phyloP scores from a whole-genome alignment of 1,140 invertebrate species.

The Drosophila kurseongensis region DNA sequence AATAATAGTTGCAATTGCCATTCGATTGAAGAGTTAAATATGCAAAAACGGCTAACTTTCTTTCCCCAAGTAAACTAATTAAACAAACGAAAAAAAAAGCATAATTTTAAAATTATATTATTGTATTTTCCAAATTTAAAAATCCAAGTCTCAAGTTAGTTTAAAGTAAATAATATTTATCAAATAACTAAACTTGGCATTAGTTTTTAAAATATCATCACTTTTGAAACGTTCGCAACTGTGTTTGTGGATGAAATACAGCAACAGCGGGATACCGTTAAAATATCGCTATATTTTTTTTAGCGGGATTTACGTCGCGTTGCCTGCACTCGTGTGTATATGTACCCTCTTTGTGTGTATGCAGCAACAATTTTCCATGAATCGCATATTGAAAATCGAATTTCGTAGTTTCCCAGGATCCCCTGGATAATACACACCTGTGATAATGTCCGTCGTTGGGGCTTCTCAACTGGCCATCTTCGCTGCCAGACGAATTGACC shows the following conservation, averaged over 20 bases:
- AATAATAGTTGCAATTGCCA: background rate
- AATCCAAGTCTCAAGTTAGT: no score
- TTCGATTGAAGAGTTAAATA: background rate
- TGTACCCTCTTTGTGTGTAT: constrained; percentile 59
- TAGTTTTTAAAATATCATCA: background rate
- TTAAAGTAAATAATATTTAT: no score
- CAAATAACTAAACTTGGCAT: background rate
- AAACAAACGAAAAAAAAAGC: no score
- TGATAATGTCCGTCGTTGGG: constrained; percentile 75
- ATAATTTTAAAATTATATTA: no score
- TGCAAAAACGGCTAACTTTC: no score
- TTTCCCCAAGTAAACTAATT: no score
- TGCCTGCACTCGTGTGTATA: constrained; percentile 28
- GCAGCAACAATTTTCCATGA: constrained; percentile 78
- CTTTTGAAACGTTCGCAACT: background rate
- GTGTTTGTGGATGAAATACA: constrained; percentile 10
- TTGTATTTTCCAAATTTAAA: no score
- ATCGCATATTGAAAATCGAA: constrained; percentile 39
- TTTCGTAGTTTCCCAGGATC: constrained; percentile 26
- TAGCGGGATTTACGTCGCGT: constrained; percentile 14
- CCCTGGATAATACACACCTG: constrained; percentile 74
- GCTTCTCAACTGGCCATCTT: constrained; percentile 82
- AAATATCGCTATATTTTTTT: constrained; percentile 7
- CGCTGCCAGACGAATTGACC: constrained; percentile 82
- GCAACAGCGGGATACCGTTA: constrained; percentile 1